phyloP scores from a whole-genome alignment of 2,797 vertebrate genomes.

The Platalea minor region DNA sequence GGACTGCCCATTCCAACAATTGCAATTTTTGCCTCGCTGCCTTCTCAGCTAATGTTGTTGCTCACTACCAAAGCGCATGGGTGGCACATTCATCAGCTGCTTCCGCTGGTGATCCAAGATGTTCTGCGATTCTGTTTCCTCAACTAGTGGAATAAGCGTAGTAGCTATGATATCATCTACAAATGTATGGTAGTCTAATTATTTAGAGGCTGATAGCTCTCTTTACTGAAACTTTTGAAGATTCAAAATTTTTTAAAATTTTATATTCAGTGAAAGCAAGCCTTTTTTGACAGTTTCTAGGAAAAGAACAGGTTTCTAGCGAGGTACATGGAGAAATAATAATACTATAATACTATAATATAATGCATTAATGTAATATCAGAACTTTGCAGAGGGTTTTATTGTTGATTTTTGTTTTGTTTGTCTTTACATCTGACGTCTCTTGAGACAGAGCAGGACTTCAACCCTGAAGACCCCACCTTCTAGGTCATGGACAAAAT shows the following conservation, averaged over 20 bases:
- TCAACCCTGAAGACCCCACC: not conserved
- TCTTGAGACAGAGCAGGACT: not conserved
- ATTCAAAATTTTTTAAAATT: not conserved
- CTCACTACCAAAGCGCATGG: accelerated
- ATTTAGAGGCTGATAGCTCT: not conserved
- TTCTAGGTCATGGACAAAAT: not conserved
- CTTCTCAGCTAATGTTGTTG: not conserved
- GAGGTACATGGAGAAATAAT: not conserved
- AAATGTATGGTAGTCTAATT: not conserved
- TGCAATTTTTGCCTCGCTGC: not conserved
- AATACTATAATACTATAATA: too few species aligned
- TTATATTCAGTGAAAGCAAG: not conserved
- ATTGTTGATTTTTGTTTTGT: not conserved
- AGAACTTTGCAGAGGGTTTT: not conserved
- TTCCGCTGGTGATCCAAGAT: not conserved
- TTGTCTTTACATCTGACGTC: not conserved
- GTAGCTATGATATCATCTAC: not conserved
- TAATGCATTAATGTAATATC: not conserved
- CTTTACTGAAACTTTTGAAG: not conserved
- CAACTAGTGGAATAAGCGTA: not conserved
- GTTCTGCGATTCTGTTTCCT: not conserved
- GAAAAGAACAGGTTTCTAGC: not conserved
- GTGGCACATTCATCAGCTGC: not conserved
- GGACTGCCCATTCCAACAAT: not conserved
- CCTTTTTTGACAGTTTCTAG: not conserved